A percentile compares a stretch with the other conserved stretches of the same genome.
Conservation (phyloP, 2,113 vertebrate genomes). For the Thryonomys swinderianus region DNA sequence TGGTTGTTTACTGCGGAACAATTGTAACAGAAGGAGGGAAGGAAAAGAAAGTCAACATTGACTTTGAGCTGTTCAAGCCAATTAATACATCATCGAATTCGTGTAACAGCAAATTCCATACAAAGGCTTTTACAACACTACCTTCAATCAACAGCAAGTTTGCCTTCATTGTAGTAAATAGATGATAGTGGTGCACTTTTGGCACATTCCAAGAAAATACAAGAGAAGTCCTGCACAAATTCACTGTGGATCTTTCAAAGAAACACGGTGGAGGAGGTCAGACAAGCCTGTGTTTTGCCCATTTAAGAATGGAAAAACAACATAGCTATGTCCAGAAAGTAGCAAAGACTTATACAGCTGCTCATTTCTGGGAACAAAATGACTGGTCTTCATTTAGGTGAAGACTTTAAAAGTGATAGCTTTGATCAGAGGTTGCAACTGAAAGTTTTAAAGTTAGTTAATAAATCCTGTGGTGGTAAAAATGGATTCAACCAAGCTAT, state of each 20-base stretch:
- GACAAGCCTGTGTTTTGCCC: constrained; percentile 98
- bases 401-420: constrained; percentile 99
- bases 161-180: constrained; percentile 99
- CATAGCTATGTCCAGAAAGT: constrained; percentile 99
- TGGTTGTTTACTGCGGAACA: constrained; percentile 99
- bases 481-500: constrained; percentile 99
- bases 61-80: constrained; percentile 99
- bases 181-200: constrained; percentile 97
- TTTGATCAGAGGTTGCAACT: constrained; percentile 99
- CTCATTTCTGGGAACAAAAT: constrained; percentile 98
- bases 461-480: constrained; percentile 99
- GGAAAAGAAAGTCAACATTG: constrained; percentile 99
- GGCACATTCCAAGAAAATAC: constrained; percentile 99
- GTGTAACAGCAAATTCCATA: constrained; percentile 96
- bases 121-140: constrained; percentile 96
- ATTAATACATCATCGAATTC: constrained; percentile 99
- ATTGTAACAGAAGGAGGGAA: constrained; percentile 99
- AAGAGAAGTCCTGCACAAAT: constrained; percentile 99
- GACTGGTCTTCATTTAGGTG: constrained; percentile 97
- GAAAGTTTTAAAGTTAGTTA: constrained; percentile 99
- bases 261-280: constrained; percentile 99
- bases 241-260: constrained; percentile 99
- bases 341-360: constrained; percentile 97
- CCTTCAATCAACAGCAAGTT: constrained; percentile 99
- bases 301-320: constrained; percentile 98